A percentile compares a stretch with the other conserved stretches of the same genome.
Evolutionary conservation across 2,888 invertebrate species (phyloP).

Genomic region (Agapetus fuscipes): DNA sequence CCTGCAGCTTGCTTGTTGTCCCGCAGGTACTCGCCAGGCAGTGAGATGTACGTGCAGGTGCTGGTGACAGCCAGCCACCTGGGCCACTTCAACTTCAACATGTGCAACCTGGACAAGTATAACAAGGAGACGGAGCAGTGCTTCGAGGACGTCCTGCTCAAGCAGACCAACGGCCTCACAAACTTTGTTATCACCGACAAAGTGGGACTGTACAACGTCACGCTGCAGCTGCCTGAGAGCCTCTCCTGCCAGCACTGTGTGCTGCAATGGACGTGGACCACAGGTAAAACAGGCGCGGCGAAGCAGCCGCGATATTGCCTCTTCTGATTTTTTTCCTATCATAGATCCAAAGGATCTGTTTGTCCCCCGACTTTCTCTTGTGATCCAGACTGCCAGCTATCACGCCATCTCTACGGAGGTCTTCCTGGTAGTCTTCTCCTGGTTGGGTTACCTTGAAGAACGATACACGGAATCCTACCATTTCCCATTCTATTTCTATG

Average conservation of each 20-base stretch:
- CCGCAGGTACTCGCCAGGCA: conserved; percentile 26
- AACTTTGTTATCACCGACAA: conserved; percentile 9
- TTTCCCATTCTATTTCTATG: too few relatives aligned
- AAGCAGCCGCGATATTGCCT: too few relatives aligned
- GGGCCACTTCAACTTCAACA: conserved; percentile 38
- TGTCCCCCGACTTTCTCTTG: too few relatives aligned
- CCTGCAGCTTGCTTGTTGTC: too few relatives aligned
- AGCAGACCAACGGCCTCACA: conserved; percentile 26
- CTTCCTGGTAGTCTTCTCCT: too few relatives aligned
- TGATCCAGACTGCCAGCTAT: too few relatives aligned
- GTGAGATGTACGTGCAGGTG: conserved; percentile 27
- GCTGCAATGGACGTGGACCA: conserved; percentile 44
- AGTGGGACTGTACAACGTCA: conserved; percentile 26
- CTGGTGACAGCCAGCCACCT: conserved; percentile 37
- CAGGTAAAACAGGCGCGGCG: too few relatives aligned
- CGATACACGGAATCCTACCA: too few relatives aligned
- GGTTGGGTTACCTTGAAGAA: too few relatives aligned
- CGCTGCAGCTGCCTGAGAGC: conserved; percentile 31
- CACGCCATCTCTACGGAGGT: too few relatives aligned
- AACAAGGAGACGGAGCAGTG: conserved; percentile 43
- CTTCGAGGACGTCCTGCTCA: conserved; percentile 33
- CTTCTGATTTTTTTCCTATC: too few relatives aligned
- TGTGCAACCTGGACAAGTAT: conserved; percentile 37
- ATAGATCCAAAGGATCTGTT: too few relatives aligned
- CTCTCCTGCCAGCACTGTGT: conserved; percentile 45